Evolutionary conservation across 2,888 invertebrate genomes (phyloP), one percentile per base, ranked within the genome.

Genomic region (Crematogaster levior): DNA sequence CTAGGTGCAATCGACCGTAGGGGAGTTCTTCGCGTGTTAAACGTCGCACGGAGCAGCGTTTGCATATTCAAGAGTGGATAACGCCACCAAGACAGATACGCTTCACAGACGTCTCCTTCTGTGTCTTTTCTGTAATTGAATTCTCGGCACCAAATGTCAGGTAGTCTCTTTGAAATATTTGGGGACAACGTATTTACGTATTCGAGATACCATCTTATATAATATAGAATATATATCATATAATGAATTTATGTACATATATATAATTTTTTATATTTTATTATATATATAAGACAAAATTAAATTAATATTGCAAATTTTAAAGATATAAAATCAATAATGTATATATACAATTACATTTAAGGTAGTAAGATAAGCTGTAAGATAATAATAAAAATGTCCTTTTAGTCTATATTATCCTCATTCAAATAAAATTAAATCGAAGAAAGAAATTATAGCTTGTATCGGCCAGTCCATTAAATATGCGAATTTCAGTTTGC

Each of bases 11-110:
- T 80, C 77, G 80, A 66, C 66, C 63, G 75, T 65, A 48, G 73
- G 81, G 82, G 77, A 83, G 86, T 86, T 87, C 86, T 85, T 89
- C n/a, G 88, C 90, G 89, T 90, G 89, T 84, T 72, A 73, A 84
- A 74, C 74, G 27, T 37, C 74, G 34, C 9, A 75, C 60, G 53
- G 56, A 77, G 43, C 68, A 51, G 66, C 63, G 87, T 90, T 90
- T 89, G 87, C 89, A 90, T 91, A 89, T 89, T 89, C 81, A 83
- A 58, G 68, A 83, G 68, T 65, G 83, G 61, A 74, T 75, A 87
- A 81, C 65, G 79, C 74, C 70, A 82, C 66, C 72, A 81, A 77
- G 81, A 70, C 68, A 77, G 86, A 85, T 85, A 72, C 81, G 75
- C 79, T 81, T 83, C 72, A 77, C 83, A 79, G 81, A 80, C 46